phyloP scores from a whole-genome alignment of 2,888 invertebrate genomes.

The Glyphotaelius pellucidus region DNA sequence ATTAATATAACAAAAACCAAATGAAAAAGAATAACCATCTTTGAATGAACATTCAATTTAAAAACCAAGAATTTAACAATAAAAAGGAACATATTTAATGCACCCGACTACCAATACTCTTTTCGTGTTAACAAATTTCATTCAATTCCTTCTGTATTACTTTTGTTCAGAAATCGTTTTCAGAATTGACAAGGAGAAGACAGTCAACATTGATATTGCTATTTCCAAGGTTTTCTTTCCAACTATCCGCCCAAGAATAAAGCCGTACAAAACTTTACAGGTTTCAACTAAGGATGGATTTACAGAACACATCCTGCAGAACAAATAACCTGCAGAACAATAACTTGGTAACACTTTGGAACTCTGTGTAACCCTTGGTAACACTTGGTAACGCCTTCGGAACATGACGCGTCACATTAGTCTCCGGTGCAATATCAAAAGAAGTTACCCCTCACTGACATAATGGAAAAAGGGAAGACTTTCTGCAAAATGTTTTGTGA shows the following conservation, averaged over 20 bases:
- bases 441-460: neutral
- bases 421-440: neutral
- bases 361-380: neutral
- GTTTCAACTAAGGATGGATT: constrained; percentile 2
- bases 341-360: neutral
- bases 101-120: neutral
- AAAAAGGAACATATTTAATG: neutral
- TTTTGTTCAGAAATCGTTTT: neutral
- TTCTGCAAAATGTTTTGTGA: neutral
- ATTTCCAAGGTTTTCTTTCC: neutral
- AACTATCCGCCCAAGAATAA: neutral
- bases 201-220: neutral
- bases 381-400: neutral
- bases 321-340: neutral
- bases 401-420: neutral
- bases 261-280: neutral
- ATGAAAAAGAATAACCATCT: no score
- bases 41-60: no score
- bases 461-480: neutral
- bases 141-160: neutral
- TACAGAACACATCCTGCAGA: neutral
- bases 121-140: neutral
- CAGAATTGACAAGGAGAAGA: neutral
- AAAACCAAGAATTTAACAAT: neutral
- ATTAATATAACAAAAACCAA: no score